phyloP scores from a whole-genome alignment of 2,888 invertebrate genomes.

The Antitype chi region DNA sequence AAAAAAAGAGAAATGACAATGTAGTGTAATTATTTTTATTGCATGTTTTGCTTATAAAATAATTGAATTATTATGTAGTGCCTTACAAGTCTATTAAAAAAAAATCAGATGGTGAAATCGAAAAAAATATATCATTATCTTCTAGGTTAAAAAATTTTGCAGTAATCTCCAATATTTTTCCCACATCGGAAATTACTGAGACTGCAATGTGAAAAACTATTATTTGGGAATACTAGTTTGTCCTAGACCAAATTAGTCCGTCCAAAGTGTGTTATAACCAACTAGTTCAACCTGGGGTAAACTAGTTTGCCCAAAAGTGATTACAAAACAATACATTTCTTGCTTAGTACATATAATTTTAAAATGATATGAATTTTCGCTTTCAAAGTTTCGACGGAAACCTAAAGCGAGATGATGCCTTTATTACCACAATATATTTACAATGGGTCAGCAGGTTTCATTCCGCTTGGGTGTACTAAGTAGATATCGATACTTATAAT shows the following conservation, averaged over 20 bases:
- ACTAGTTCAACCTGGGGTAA: constrained; percentile 30
- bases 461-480: constrained; percentile 61
- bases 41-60: constrained; percentile 42
- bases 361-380: constrained; percentile 72
- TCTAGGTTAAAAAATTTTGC: constrained; percentile 11
- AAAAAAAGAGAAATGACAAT: constrained; percentile 31
- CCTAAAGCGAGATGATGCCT: constrained; percentile 81
- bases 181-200: not conserved
- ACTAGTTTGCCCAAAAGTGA: constrained; percentile 5
- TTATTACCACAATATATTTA: constrained; percentile 46
- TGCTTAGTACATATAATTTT: not conserved
- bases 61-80: constrained; percentile 54
- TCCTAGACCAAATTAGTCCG: constrained; percentile 30
- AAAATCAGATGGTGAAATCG: constrained; percentile 19
- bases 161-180: constrained; percentile 24
- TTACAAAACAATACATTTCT: constrained; percentile 24
- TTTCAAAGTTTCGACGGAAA: constrained; percentile 84
- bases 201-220: constrained; percentile 6
- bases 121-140: constrained; percentile 27
- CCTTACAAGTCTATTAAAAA: constrained; percentile 59
- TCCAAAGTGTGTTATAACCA: constrained; percentile 31
- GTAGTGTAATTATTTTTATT: constrained; percentile 27
- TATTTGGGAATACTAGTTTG: constrained; percentile 19
- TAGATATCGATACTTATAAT: constrained; percentile 56
- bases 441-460: constrained; percentile 57